phyloP scores from a whole-genome alignment of 2,888 invertebrate genomes.

The Fragum whitleyi region DNA sequence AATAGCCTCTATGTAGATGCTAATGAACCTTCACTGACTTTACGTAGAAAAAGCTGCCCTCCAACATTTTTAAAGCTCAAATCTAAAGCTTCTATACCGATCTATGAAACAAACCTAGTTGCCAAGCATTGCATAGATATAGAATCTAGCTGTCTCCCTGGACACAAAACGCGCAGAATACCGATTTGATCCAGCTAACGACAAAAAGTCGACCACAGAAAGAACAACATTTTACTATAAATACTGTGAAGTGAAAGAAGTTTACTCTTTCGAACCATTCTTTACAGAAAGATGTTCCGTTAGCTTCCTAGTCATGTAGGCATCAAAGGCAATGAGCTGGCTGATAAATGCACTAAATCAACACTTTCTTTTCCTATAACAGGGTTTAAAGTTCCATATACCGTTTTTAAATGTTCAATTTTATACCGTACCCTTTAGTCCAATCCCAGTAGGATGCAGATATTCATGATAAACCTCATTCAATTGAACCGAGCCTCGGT shows the following conservation, averaged over 20 bases:
- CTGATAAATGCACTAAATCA: too few species aligned
- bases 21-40: slow-evolving; percentile 28
- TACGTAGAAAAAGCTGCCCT: slow-evolving; percentile 9
- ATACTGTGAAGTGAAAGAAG: slow-evolving; percentile 20
- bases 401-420: too few species aligned
- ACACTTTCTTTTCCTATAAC: too few species aligned
- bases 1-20: slow-evolving; percentile 50
- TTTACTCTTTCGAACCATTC: slow-evolving; percentile 2
- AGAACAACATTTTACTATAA: background rate
- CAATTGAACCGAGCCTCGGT: too few species aligned
- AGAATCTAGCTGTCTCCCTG: slow-evolving; percentile 2
- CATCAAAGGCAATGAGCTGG: too few species aligned
- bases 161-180: slow-evolving; percentile 18
- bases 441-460: too few species aligned
- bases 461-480: too few species aligned
- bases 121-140: background rate
- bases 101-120: slow-evolving; percentile 15
- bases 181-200: background rate
- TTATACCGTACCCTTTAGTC: too few species aligned
- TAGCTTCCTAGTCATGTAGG: too few species aligned
- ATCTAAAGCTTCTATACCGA: slow-evolving; percentile 7
- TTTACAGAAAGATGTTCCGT: slow-evolving; percentile 47
- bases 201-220: slow-evolving; percentile 21
- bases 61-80: slow-evolving; percentile 22
- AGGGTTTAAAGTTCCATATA: too few species aligned